phyloP scores from a whole-genome alignment of 2,888 invertebrate species.

The Polietes domitor region DNA sequence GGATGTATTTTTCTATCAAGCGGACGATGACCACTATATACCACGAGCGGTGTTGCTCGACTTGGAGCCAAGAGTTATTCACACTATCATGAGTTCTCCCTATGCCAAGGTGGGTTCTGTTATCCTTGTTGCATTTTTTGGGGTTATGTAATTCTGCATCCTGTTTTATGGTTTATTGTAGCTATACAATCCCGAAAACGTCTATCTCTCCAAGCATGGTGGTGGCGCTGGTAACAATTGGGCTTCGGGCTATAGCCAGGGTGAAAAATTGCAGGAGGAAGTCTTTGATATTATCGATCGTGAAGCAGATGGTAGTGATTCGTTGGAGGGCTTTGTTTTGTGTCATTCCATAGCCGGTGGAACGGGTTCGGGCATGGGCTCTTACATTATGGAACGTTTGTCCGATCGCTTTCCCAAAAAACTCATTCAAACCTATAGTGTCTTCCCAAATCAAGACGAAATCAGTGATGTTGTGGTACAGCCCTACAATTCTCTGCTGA shows the following conservation, averaged over 20 bases:
- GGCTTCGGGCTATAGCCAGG: constrained; percentile 98
- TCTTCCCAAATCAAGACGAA: constrained; percentile 98
- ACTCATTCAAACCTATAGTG: constrained; percentile 98
- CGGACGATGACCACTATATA: constrained; percentile 99
- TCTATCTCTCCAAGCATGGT: constrained; percentile 97
- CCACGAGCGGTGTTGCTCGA: constrained; percentile 97
- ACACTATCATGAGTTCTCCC: constrained; percentile 96
- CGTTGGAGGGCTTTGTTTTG: constrained; percentile 98
- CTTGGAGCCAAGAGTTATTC: constrained; percentile 98
- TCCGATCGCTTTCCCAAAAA: constrained; percentile 98
- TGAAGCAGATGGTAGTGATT: constrained; percentile 99
- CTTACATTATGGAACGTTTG: constrained; percentile 93
- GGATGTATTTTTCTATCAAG: constrained; percentile 98
- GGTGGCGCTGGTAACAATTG: constrained; percentile 99
- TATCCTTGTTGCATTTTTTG: not conserved
- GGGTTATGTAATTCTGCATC: constrained; percentile 29
- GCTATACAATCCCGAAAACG: constrained; percentile 99
- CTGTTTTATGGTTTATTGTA: constrained; percentile 75
- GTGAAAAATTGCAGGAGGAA: constrained; percentile 96
- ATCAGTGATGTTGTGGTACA: constrained; percentile 98
- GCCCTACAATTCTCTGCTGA: constrained; percentile 97
- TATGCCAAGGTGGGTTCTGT: constrained; percentile 88
- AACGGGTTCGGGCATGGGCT: constrained; percentile 99
- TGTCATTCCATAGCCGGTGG: constrained; percentile 99
- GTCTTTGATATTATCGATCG: constrained; percentile 99